Evolutionary conservation across 2,113 vertebrate genomes (phyloP).

Genomic region (Pontoporia blainvillei): DNA sequence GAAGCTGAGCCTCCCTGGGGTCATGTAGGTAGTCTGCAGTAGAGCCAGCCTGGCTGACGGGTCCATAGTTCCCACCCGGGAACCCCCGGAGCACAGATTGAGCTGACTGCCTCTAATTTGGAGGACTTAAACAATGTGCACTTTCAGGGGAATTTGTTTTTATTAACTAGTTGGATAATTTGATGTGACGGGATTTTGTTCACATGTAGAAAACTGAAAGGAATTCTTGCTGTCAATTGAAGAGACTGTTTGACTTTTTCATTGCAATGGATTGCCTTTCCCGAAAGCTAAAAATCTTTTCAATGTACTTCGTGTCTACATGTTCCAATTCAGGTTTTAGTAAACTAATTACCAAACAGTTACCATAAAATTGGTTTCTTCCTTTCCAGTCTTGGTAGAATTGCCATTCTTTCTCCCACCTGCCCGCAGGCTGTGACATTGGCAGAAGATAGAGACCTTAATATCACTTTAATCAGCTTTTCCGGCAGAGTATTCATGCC

Average conservation of each 20-base stretch:
- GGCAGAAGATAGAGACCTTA: neutral
- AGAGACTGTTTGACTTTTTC: slow-evolving; percentile 67
- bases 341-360: slow-evolving; percentile 66
- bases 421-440: neutral
- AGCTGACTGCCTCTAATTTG: slow-evolving; percentile 71
- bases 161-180: slow-evolving; percentile 79
- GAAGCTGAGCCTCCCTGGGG: slow-evolving; percentile 67
- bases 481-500: neutral
- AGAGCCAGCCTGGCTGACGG: slow-evolving; percentile 62
- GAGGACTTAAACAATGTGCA: slow-evolving; percentile 77
- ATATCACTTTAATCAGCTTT: neutral
- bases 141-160: slow-evolving; percentile 75
- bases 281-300: slow-evolving; percentile 69
- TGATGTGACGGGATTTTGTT: slow-evolving; percentile 75
- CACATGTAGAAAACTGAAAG: slow-evolving; percentile 70
- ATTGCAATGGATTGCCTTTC: slow-evolving; percentile 76
- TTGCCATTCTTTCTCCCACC: neutral
- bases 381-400: neutral
- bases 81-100: slow-evolving; percentile 71
- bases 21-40: slow-evolving; percentile 66
- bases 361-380: slow-evolving; percentile 65
- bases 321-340: slow-evolving; percentile 62
- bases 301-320: slow-evolving; percentile 57
- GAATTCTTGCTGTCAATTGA: slow-evolving; percentile 69
- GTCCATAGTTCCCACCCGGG: slow-evolving; percentile 54